Evolutionary conservation across 2,113 vertebrate species (phyloP).

Genomic region (Osmerus eperlanus): DNA sequence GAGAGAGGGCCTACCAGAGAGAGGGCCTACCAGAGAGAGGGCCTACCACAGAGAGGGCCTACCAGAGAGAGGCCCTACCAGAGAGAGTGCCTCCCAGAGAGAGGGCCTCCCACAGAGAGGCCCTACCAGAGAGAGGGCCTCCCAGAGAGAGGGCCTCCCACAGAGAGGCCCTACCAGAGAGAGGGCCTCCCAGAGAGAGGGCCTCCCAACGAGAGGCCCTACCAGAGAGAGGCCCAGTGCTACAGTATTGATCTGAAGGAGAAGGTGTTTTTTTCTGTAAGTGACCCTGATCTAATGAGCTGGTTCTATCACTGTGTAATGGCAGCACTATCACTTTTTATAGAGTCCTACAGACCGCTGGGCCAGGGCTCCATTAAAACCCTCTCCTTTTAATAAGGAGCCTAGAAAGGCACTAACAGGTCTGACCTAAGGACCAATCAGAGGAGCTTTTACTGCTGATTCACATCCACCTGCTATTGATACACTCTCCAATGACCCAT

Average conservation of each 20-base stretch:
- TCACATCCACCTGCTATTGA: too few relatives aligned
- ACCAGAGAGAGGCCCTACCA: too few relatives aligned
- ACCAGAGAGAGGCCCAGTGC: not conserved
- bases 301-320: conserved; percentile 59
- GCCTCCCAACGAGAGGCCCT: too few relatives aligned
- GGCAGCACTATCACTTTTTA: conserved; percentile 57
- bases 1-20: too few relatives aligned
- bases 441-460: not conserved
- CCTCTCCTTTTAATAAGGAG: not conserved
- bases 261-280: conserved; percentile 37
- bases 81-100: too few relatives aligned
- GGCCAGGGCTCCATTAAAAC: conserved; percentile 45
- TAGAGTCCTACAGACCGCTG: conserved; percentile 44
- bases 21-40: too few relatives aligned
- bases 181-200: too few relatives aligned
- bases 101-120: too few relatives aligned
- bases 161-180: too few relatives aligned
- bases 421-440: conserved; percentile 30
- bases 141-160: too few relatives aligned
- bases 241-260: conserved; percentile 46
- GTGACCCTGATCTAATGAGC: conserved; percentile 54
- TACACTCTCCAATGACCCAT: too few relatives aligned
- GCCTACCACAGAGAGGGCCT: too few relatives aligned
- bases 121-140: not conserved
- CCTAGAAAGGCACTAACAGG: conserved; percentile 12